Base-by-base conservation (phyloP, 30 jellyfish, hydroid and myxozoan species). In the Rhopilema esculentum region DNA sequence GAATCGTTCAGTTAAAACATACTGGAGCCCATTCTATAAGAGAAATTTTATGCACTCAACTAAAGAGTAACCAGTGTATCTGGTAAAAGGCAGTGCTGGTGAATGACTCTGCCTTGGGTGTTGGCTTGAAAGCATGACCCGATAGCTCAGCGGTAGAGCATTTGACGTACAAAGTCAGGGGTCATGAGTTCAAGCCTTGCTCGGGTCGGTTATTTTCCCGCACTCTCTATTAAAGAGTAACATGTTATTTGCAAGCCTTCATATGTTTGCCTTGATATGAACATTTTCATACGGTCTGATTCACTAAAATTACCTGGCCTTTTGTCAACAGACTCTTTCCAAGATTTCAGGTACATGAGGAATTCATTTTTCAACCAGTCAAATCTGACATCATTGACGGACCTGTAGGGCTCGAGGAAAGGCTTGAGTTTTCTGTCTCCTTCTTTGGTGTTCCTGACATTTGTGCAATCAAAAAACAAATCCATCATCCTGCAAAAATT, bases 181-280 rank as follows among this genome's bases (percentile, higher is more conserved):
- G n/a, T n/a, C n/a, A n/a, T n/a, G n/a, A n/a, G n/a, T n/a, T n/a
- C n/a, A n/a, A n/a, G n/a, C n/a, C n/a, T n/a, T n/a, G n/a, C n/a
- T n/a, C n/a, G n/a, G n/a, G n/a, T n/a, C n/a, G n/a, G n/a, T n/a
- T n/a, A n/a, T n/a, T n/a, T n/a, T n/a, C n/a, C n/a, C n/a, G n/a
- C n/a, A n/a, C n/a, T n/a, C 28, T 49, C 88, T 8, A 51, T 26
- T 52, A 77, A 26, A 21, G 88, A 71, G 22, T 21, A 51, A 27
- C 62, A 30, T 25, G 80, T 79, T 26, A 81, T 81, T 48, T 81
- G 91, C 51, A 81, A 49, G 26, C 91, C 91, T 49, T 81, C 84
- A 32, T 81, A 68, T 21, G 91, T 81, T 49, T 81, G 91, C 40
- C 22, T n/a, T 30, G 83, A 79, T 27, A 79, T 23, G 32, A 79